Conservation (phyloP, 2,797 vertebrate species). For the Odontamblyopus rebecca region DNA sequence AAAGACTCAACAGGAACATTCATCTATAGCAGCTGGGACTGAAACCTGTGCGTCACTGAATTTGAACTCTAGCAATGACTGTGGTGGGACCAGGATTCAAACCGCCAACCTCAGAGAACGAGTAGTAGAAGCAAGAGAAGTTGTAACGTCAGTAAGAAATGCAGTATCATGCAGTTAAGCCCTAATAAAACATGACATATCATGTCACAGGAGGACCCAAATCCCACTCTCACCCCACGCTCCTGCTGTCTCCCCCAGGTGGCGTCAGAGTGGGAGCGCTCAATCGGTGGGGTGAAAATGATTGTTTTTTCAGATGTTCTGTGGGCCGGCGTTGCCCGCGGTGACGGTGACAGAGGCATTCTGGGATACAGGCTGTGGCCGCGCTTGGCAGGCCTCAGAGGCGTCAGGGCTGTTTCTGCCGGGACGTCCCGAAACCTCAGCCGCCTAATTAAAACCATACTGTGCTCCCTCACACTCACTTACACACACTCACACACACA, state of each 20-base stretch:
- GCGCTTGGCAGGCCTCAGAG: conserved; percentile 79
- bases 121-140: not conserved
- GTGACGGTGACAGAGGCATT: conserved; percentile 76
- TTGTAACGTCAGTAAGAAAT: not conserved
- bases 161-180: not conserved
- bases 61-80: too few relatives aligned
- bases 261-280: conserved; percentile 37
- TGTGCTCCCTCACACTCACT: conserved; percentile 26
- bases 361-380: conserved; percentile 76
- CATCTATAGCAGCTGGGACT: too few relatives aligned
- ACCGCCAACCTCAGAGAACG: too few relatives aligned
- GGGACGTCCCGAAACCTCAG: conserved; percentile 83
- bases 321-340: conserved; percentile 67
- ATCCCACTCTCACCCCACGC: conserved; percentile 9
- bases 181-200: conserved; percentile 34
- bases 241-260: conserved; percentile 29
- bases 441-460: conserved; percentile 78
- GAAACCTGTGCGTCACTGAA: too few relatives aligned
- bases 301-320: conserved; percentile 84
- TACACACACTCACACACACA: conserved; percentile 9
- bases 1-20: too few relatives aligned
- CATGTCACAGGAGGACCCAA: conserved; percentile 24
- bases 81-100: too few relatives aligned
- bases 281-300: conserved; percentile 44
- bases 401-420: conserved; percentile 82